Evolutionary conservation across 2,888 invertebrate genomes (phyloP).

Genomic region (Dugesia japonica): DNA sequence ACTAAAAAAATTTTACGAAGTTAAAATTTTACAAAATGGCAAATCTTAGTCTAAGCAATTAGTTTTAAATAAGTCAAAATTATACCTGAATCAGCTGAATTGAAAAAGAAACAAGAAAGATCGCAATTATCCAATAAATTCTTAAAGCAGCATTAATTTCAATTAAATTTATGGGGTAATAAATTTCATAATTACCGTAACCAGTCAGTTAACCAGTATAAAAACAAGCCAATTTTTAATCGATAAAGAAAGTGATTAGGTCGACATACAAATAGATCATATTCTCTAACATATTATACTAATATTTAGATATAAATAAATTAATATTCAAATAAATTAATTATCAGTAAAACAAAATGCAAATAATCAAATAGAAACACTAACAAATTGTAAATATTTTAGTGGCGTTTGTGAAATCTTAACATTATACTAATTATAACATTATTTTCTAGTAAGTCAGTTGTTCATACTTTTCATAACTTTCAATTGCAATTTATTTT

Average conservation of each 20-base stretch:
- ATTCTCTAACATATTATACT: background rate
- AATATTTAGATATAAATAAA: background rate
- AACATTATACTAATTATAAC: background rate
- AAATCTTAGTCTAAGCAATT: too few species aligned
- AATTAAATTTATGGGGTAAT: constrained; percentile 20
- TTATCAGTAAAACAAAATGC: background rate
- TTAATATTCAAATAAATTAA: background rate
- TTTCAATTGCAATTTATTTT: too few species aligned
- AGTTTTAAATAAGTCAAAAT: too few species aligned
- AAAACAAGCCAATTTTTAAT: background rate
- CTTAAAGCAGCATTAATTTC: constrained; percentile 15
- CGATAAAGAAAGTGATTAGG: constrained; percentile 12
- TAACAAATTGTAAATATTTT: background rate
- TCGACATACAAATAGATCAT: background rate
- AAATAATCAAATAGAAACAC: background rate
- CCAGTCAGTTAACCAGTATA: constrained; percentile 1
- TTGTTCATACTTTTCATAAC: too few species aligned
- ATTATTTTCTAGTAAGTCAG: too few species aligned
- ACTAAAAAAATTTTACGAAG: too few species aligned
- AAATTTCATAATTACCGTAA: constrained; percentile 1
- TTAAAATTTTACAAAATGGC: too few species aligned
- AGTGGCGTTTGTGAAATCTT: background rate
- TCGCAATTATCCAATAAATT: background rate
- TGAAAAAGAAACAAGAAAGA: background rate
- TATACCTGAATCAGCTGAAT: too few species aligned